Conservation (phyloP, 2,888 invertebrate genomes). For the Cyaniris semiargus region DNA sequence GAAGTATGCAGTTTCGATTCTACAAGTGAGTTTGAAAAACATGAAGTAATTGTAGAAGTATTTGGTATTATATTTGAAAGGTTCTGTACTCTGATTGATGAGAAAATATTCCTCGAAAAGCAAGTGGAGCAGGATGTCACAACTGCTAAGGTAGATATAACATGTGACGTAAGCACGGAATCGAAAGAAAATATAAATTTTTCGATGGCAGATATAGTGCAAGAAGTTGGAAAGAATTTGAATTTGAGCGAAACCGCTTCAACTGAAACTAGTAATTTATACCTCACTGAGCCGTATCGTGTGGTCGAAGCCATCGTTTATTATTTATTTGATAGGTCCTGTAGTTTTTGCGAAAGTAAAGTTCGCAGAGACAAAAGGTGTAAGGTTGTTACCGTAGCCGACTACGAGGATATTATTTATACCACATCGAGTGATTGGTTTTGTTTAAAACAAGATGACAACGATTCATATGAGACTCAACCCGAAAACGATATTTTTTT, state of each 20-base stretch:
- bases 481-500: slow-evolving; percentile 26
- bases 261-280: slow-evolving; percentile 57
- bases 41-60: slow-evolving; percentile 62
- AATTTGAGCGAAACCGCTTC: slow-evolving; percentile 54
- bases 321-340: slow-evolving; percentile 60
- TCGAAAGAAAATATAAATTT: slow-evolving; percentile 47
- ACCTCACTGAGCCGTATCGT: slow-evolving; percentile 49
- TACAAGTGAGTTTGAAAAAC: slow-evolving; percentile 68
- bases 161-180: slow-evolving; percentile 13
- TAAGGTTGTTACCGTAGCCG: slow-evolving; percentile 64
- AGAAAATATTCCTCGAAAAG: slow-evolving; percentile 28
- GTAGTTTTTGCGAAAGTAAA: slow-evolving; percentile 51
- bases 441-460: slow-evolving; percentile 32
- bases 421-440: slow-evolving; percentile 57
- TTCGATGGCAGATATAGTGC: slow-evolving; percentile 63
- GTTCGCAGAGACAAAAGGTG: slow-evolving; percentile 19
- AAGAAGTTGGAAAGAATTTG: slow-evolving; percentile 54
- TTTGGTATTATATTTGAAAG: slow-evolving; percentile 53
- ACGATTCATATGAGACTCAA: slow-evolving; percentile 28
- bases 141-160: slow-evolving; percentile 35
- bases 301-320: slow-evolving; percentile 64
- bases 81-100: slow-evolving; percentile 47
- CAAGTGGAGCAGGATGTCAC: slow-evolving; percentile 25
- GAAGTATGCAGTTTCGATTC: slow-evolving; percentile 63
- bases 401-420: slow-evolving; percentile 65